These are phyloP conservation scores for Cerastis rubricosa DNA, from an alignment of 2,888 invertebrate species.

Conservation along the genomic window DNA sequence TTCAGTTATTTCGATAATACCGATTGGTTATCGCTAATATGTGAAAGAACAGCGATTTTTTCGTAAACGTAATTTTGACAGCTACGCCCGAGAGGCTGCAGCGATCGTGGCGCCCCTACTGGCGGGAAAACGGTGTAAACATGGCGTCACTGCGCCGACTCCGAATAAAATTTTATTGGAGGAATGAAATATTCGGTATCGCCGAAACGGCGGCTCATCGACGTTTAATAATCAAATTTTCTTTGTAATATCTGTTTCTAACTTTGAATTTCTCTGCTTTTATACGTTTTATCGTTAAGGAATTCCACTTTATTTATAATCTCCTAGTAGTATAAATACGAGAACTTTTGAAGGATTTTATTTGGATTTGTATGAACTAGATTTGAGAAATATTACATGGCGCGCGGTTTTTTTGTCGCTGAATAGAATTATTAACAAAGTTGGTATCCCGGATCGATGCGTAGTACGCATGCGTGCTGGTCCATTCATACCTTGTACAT, in stretches of 20 bases:
- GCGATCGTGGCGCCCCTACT: constrained; percentile 87
- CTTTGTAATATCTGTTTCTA: constrained; percentile 49
- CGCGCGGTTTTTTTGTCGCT: constrained; percentile 74
- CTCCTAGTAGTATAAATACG: constrained; percentile 15
- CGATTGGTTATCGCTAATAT: constrained; percentile 41
- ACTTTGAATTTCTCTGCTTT: constrained; percentile 48
- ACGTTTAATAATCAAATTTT: constrained; percentile 60
- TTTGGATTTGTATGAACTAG: constrained; percentile 39
- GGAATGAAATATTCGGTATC: constrained; percentile 70
- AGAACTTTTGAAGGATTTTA: constrained; percentile 39
- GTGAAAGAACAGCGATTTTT: constrained; percentile 67
- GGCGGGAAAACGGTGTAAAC: constrained; percentile 76
- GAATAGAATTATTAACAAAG: constrained; percentile 86
- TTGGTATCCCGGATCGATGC: constrained; percentile 84
- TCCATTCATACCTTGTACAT: constrained; percentile 79
- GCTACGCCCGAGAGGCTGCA: constrained; percentile 84
- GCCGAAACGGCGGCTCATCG: constrained; percentile 58
- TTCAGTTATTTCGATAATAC: constrained; percentile 21
- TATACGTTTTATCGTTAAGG: constrained; percentile 28
- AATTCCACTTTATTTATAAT: constrained; percentile 37
- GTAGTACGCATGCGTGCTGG: constrained; percentile 85
- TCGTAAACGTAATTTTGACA: constrained; percentile 82
- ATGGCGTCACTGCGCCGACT: constrained; percentile 83
- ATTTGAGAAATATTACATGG: constrained; percentile 68
- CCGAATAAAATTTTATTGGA: constrained; percentile 74